phyloP scores from a whole-genome alignment of 2,888 invertebrate species.

The Cylindroiulus punctatus region DNA sequence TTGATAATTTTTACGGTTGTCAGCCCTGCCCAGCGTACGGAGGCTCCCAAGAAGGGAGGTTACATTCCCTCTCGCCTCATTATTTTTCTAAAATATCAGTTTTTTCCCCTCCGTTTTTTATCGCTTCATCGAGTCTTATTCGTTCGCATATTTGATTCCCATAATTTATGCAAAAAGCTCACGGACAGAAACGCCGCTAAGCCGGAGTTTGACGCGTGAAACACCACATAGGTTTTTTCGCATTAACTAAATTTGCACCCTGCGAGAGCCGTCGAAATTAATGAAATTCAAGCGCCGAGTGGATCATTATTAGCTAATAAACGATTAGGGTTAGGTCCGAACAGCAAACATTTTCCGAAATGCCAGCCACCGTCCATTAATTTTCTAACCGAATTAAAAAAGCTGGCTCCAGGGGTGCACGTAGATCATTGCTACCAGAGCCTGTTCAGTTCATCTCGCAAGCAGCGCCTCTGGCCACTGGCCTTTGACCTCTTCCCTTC shows the following conservation, averaged over 20 bases:
- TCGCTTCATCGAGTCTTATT: constrained; percentile 37
- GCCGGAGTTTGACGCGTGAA: neutral
- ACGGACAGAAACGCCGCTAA: neutral
- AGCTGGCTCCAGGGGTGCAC: neutral
- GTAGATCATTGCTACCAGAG: constrained; percentile 17
- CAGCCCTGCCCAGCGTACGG: neutral
- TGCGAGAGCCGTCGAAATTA: constrained; percentile 20
- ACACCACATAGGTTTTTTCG: constrained; percentile 40
- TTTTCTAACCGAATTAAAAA: neutral
- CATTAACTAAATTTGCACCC: neutral
- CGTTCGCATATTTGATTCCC: constrained; percentile 30
- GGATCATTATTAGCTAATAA: neutral
- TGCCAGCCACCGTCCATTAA: neutral
- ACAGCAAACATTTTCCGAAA: neutral
- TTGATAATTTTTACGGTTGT: neutral
- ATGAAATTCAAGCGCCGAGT: neutral
- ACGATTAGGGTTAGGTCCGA: neutral
- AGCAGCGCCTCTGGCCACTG: constrained; percentile 19
- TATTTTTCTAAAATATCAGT: constrained; percentile 17
- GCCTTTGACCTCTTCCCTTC: neutral
- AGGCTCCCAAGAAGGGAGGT: neutral
- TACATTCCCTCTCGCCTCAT: constrained; percentile 37
- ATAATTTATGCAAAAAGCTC: constrained; percentile 34
- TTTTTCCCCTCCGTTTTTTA: neutral
- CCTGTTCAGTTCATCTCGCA: constrained; percentile 1